Evolutionary conservation across 2,797 vertebrate species (phyloP).

Genomic region (Emydoidea blandingii): DNA sequence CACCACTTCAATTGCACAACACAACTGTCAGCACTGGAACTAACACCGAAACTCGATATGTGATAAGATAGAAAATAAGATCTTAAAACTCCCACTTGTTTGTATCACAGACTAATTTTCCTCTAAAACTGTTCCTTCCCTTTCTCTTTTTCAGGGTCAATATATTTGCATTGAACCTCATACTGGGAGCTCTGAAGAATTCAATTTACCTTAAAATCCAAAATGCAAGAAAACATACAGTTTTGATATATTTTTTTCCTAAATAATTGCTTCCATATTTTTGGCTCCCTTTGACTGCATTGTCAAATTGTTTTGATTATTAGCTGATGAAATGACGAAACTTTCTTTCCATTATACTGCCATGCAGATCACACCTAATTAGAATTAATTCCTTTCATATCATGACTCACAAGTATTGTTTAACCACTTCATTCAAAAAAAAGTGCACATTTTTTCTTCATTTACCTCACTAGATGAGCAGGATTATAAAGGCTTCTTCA

Average conservation of each 20-base stretch:
- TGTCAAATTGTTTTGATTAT: constrained; percentile 83
- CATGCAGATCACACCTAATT: constrained; percentile 76
- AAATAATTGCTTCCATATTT: constrained; percentile 83
- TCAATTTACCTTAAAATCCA: constrained; percentile 71
- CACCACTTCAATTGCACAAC: constrained; percentile 25
- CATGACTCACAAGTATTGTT: constrained; percentile 56
- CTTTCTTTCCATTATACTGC: constrained; percentile 64
- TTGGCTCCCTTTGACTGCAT: constrained; percentile 76
- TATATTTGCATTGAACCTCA: constrained; percentile 1
- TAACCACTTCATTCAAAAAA: constrained; percentile 72
- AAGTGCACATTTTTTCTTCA: constrained; percentile 40
- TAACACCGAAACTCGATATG: constrained; percentile 1
- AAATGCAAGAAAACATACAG: constrained; percentile 68
- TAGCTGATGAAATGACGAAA: constrained; percentile 81
- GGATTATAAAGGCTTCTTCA: constrained; percentile 34
- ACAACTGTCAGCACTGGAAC: constrained; percentile 10
- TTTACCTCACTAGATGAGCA: constrained; percentile 27
- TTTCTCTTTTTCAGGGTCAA: constrained; percentile 45
- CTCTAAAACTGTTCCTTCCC: constrained; percentile 16
- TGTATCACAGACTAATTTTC: constrained; percentile 19
- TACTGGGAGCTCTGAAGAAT: constrained; percentile 61
- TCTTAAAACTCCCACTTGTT: constrained; percentile 30
- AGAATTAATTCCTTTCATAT: constrained; percentile 77
- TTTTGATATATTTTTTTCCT: constrained; percentile 72
- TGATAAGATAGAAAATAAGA: neutral